These are phyloP conservation scores for Manduca sexta DNA, from an alignment of 1,140 invertebrate species.

Conservation along the genomic window DNA sequence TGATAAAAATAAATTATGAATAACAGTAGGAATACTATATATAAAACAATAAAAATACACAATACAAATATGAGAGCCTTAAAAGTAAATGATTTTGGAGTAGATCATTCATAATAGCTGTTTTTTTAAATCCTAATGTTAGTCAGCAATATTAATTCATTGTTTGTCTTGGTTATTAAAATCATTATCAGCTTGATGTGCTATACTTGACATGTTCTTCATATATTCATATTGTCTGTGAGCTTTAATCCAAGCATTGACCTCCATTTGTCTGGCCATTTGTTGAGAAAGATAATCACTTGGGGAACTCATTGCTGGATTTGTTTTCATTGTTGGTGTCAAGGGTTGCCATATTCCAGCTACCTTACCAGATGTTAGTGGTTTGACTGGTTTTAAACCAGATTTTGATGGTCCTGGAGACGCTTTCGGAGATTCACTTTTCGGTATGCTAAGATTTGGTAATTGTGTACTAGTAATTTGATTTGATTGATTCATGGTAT, in stretches of 20 bases:
- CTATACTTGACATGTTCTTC: slow-evolving; percentile 55
- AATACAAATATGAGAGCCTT: no score
- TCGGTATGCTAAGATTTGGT: slow-evolving; percentile 33
- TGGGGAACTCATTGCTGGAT: slow-evolving; percentile 30
- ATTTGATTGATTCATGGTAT: slow-evolving; percentile 55
- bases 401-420: slow-evolving; percentile 49
- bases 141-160: no score
- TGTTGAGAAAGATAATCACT: slow-evolving; percentile 41
- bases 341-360: slow-evolving; percentile 42
- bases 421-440: slow-evolving; percentile 45
- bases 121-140: no score
- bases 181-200: slow-evolving; percentile 50
- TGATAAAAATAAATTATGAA: no score
- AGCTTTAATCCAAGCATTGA: slow-evolving; percentile 54
- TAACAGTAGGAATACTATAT: no score
- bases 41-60: no score
- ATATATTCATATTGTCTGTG: slow-evolving; percentile 53
- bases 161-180: slow-evolving; percentile 58
- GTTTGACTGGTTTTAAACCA: slow-evolving; percentile 45
- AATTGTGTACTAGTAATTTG: slow-evolving; percentile 58
- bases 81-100: no score
- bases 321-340: slow-evolving; percentile 34
- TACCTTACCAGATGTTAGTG: slow-evolving; percentile 43
- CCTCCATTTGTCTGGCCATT: slow-evolving; percentile 50
- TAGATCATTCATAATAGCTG: no score